Conservation (phyloP, 92 coral and sea anemone species). For the Epizoanthus fatuus region DNA sequence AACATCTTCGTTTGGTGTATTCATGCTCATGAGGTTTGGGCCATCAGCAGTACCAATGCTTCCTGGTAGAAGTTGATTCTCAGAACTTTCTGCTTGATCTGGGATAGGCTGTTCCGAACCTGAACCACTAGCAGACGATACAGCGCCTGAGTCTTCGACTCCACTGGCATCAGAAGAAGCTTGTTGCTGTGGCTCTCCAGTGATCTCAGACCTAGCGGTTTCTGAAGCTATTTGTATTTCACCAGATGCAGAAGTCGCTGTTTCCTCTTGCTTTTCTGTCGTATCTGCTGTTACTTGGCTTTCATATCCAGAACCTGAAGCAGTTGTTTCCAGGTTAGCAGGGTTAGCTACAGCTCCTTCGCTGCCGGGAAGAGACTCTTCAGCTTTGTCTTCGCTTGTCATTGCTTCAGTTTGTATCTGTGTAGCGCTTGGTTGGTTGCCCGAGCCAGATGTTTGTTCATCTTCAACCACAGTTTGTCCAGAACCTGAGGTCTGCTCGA, state of each 20-base stretch:
- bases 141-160: not conserved
- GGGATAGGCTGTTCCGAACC: slow-evolving; percentile 10
- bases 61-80: slow-evolving; percentile 42
- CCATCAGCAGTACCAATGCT: slow-evolving; percentile 60
- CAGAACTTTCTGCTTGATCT: slow-evolving; percentile 19
- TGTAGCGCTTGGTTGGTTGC: not conserved
- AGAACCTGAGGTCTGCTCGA: not conserved
- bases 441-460: slow-evolving; percentile 58
- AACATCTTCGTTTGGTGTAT: slow-evolving; percentile 78
- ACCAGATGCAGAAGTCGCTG: slow-evolving; percentile 14
- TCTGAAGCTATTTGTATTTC: not conserved
- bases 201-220: slow-evolving; percentile 17
- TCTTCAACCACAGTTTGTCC: slow-evolving; percentile 9
- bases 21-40: slow-evolving; percentile 93
- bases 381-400: slow-evolving; percentile 26
- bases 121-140: slow-evolving; percentile 22
- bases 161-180: slow-evolving; percentile 10
- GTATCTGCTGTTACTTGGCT: slow-evolving; percentile 1
- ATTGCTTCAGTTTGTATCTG: not conserved
- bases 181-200: slow-evolving; percentile 28
- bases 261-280: not conserved
- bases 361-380: slow-evolving; percentile 94
- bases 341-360: slow-evolving; percentile 79
- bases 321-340: slow-evolving; percentile 37
- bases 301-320: slow-evolving; percentile 21